Conservation (phyloP, 1,140 invertebrate genomes). For the Neodiprion fabricii region DNA sequence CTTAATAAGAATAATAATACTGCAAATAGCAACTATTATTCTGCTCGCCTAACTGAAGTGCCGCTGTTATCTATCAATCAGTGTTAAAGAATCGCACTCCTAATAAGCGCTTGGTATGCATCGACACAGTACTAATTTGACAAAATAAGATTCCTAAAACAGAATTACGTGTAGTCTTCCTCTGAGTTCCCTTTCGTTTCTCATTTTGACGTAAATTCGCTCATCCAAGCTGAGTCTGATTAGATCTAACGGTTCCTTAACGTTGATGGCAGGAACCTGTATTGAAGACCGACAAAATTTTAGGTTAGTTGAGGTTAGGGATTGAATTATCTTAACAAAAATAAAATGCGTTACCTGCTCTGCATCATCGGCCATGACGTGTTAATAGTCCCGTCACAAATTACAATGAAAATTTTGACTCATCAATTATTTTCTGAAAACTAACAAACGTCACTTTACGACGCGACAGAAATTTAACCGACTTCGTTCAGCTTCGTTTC, state of each 20-base stretch:
- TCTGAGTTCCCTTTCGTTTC: conserved; percentile 93
- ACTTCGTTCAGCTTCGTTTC: too few relatives aligned
- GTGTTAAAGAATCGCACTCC: too few relatives aligned
- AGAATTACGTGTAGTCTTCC: conserved; percentile 88
- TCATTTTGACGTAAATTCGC: conserved; percentile 98
- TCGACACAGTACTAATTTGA: too few relatives aligned
- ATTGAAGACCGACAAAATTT: conserved; percentile 32
- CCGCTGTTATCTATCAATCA: too few relatives aligned
- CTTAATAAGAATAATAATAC: conserved; percentile 37
- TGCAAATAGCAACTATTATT: too few relatives aligned
- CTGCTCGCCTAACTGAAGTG: too few relatives aligned
- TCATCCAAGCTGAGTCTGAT: conserved; percentile 96
- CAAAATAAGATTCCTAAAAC: too few relatives aligned
- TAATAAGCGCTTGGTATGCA: too few relatives aligned
- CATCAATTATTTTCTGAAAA: not conserved
- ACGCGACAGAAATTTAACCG: not conserved
- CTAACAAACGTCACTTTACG: not conserved
- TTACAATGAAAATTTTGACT: not conserved
- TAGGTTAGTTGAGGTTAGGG: conserved; percentile 24
- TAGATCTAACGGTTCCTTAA: conserved; percentile 97
- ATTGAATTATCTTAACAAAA: conserved; percentile 8
- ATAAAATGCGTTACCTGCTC: conserved; percentile 51
- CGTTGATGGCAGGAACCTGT: conserved; percentile 81
- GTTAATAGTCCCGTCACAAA: not conserved
- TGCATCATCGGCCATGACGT: conserved; percentile 54